Conservation (phyloP, 2,888 invertebrate genomes). For the Acrobasis suavella region DNA sequence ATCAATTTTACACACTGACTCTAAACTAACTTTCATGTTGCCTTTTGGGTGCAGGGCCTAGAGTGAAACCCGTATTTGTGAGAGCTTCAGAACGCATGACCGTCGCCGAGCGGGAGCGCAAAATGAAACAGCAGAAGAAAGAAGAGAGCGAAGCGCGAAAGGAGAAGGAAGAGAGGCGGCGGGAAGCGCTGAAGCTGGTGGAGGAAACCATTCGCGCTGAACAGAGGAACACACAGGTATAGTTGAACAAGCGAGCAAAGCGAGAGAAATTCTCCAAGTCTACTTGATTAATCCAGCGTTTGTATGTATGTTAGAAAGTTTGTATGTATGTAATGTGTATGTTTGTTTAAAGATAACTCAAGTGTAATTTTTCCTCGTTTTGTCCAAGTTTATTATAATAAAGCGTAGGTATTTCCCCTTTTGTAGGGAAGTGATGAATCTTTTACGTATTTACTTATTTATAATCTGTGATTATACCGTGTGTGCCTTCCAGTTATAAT, state of each 20-base stretch:
- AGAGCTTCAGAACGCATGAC: slow-evolving; percentile 96
- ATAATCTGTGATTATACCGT: too few relatives aligned
- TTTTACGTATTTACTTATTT: too few relatives aligned
- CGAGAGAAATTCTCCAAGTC: too few relatives aligned
- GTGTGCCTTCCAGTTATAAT: too few relatives aligned
- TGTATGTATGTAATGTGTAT: too few relatives aligned
- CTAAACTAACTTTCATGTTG: slow-evolving; percentile 5
- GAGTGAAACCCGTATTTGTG: slow-evolving; percentile 97
- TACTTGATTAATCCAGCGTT: too few relatives aligned
- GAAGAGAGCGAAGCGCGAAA: slow-evolving; percentile 91
- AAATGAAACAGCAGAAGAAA: slow-evolving; percentile 92
- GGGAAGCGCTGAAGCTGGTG: slow-evolving; percentile 94
- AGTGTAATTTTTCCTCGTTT: too few relatives aligned
- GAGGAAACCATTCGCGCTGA: slow-evolving; percentile 95
- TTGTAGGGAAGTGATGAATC: too few relatives aligned
- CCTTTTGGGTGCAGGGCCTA: slow-evolving; percentile 82
- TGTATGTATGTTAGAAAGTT: too few relatives aligned
- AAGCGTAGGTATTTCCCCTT: too few relatives aligned
- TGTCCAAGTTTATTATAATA: too few relatives aligned
- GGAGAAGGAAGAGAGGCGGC: slow-evolving; percentile 92
- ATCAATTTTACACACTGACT: background rate
- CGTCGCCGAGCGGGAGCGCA: slow-evolving; percentile 96
- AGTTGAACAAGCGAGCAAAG: background rate
- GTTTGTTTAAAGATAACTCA: too few relatives aligned
- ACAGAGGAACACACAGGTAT: slow-evolving; percentile 83